phyloP scores from a whole-genome alignment of 2,888 invertebrate species.

The Zelleria hepariella region DNA sequence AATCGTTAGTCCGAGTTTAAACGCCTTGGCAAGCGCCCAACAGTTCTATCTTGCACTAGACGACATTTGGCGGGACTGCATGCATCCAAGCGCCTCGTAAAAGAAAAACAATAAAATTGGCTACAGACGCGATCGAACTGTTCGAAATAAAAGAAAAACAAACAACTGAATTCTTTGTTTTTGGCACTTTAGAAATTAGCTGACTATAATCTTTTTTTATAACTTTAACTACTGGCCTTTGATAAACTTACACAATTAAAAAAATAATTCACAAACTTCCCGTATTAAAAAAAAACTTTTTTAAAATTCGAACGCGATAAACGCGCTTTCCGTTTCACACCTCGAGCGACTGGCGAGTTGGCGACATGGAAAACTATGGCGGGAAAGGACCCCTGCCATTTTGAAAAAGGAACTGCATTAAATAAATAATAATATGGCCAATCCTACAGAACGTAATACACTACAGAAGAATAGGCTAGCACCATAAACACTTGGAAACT shows the following conservation, averaged over 20 bases:
- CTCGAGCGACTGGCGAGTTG: slow-evolving; percentile 23
- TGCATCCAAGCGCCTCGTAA: background rate
- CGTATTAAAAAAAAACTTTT: slow-evolving; percentile 1
- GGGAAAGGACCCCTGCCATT: slow-evolving; percentile 30
- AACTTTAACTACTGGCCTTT: background rate
- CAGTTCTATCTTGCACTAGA: slow-evolving; percentile 3
- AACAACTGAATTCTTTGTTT: background rate
- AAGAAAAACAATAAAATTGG: background rate
- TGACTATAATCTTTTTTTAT: slow-evolving; percentile 2
- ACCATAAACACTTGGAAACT: background rate
- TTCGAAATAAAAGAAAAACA: background rate
- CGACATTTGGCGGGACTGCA: slow-evolving; percentile 1
- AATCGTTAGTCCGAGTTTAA: background rate
- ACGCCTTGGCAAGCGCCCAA: background rate
- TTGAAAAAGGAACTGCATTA: slow-evolving; percentile 31
- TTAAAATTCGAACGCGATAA: slow-evolving; percentile 27
- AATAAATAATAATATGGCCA: slow-evolving; percentile 23
- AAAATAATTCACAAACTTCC: background rate
- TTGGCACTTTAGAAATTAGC: background rate
- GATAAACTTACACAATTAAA: background rate
- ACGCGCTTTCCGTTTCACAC: slow-evolving; percentile 37
- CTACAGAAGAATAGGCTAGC: background rate
- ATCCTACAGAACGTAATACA: background rate
- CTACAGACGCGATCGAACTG: background rate
- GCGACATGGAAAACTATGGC: slow-evolving; percentile 23